Percentiles rank a stretch among this genome's conserved stretches.
Evolutionary conservation across 2,888 invertebrate genomes (phyloP).

Genomic region (Amorpha juglandis): DNA sequence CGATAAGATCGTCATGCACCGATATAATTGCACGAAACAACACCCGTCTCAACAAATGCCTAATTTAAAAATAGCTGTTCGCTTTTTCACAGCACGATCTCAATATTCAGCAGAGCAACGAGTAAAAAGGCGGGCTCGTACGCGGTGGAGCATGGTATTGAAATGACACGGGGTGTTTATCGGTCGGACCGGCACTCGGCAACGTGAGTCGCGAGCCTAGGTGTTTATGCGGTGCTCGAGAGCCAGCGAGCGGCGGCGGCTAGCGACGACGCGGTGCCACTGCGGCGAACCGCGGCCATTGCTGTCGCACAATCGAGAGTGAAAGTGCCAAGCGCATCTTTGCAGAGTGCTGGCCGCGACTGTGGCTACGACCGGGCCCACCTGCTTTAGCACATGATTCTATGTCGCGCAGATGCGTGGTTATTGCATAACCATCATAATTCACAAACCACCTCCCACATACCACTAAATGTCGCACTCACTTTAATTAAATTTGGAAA

Average conservation of each 20-base stretch:
- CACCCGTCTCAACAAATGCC: slow-evolving; percentile 51
- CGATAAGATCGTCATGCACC: slow-evolving; percentile 24
- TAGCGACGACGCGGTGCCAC: slow-evolving; percentile 74
- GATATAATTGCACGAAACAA: slow-evolving; percentile 45
- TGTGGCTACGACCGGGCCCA: slow-evolving; percentile 56
- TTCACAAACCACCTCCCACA: slow-evolving; percentile 51
- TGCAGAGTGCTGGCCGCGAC: slow-evolving; percentile 44
- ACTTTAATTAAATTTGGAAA: not conserved
- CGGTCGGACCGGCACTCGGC: slow-evolving; percentile 35
- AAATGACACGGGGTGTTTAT: slow-evolving; percentile 65
- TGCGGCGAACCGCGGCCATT: slow-evolving; percentile 56
- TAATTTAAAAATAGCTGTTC: slow-evolving; percentile 59
- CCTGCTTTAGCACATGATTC: slow-evolving; percentile 62
- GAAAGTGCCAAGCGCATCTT: slow-evolving; percentile 78
- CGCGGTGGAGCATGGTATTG: slow-evolving; percentile 63
- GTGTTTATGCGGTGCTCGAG: slow-evolving; percentile 42
- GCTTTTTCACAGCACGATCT: slow-evolving; percentile 65
- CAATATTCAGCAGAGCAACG: slow-evolving; percentile 65
- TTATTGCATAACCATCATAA: slow-evolving; percentile 55
- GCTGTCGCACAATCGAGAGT: slow-evolving; percentile 71
- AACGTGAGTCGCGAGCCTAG: slow-evolving; percentile 46
- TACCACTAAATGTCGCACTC: slow-evolving; percentile 30
- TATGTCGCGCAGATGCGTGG: slow-evolving; percentile 51
- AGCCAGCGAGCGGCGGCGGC: slow-evolving; percentile 48
- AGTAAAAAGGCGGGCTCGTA: slow-evolving; percentile 55